phyloP scores from a whole-genome alignment of 2,888 invertebrate genomes.

The Melolontha melolontha region DNA sequence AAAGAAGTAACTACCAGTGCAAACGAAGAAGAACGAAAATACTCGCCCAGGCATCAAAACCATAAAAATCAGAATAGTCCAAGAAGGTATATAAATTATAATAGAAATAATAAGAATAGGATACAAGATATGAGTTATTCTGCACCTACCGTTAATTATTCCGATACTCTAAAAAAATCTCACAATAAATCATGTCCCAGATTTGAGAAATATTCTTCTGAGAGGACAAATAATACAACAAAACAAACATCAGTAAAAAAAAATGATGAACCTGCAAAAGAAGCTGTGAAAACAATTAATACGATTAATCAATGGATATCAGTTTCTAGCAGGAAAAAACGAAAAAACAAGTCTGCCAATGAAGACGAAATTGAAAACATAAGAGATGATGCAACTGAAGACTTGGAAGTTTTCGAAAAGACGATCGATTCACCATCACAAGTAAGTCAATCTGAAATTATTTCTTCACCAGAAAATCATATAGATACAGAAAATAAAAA shows the following conservation, averaged over 20 bases:
- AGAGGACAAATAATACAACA: neutral
- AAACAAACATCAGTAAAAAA: constrained; percentile 1
- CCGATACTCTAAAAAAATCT: constrained; percentile 45
- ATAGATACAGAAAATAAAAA: neutral
- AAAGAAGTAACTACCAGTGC: neutral
- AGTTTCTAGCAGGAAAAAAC: constrained; percentile 62
- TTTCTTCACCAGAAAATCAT: constrained; percentile 14
- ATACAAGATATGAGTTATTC: neutral
- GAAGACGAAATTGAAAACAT: constrained; percentile 48
- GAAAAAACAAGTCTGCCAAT: constrained; percentile 58
- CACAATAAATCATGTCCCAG: constrained; percentile 24
- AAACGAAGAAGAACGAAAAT: constrained; percentile 11
- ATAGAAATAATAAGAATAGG: constrained; percentile 9
- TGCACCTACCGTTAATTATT: constrained; percentile 31
- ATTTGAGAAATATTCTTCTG: constrained; percentile 22
- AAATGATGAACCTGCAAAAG: constrained; percentile 6
- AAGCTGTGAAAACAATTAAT: neutral
- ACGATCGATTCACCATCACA: constrained; percentile 35
- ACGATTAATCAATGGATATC: constrained; percentile 60
- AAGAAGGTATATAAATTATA: constrained; percentile 18
- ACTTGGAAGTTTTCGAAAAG: constrained; percentile 56
- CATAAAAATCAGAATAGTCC: constrained; percentile 21
- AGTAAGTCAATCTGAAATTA: constrained; percentile 4
- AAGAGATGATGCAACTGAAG: constrained; percentile 48
- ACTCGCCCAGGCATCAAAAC: constrained; percentile 18